A percentile compares a stretch with the other conserved stretches of the same genome.
Conservation (phyloP, 2,797 vertebrate genomes). For the Characodon lateralis region DNA sequence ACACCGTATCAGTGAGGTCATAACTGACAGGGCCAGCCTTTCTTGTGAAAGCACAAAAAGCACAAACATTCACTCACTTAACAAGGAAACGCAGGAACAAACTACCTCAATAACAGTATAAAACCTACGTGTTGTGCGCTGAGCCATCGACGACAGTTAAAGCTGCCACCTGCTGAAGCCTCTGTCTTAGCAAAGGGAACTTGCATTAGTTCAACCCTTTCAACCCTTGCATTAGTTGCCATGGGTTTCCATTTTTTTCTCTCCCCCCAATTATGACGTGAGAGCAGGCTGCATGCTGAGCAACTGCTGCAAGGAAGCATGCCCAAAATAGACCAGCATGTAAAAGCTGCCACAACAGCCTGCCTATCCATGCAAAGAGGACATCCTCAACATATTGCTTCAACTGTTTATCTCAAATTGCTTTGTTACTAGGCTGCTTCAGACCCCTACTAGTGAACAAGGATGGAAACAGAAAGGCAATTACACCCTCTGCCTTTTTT, state of each 20-base stretch:
- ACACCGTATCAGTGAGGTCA: conserved; percentile 28
- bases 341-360: conserved; percentile 66
- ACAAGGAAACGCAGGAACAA: conserved; percentile 2
- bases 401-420: conserved; percentile 28
- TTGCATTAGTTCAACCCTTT: conserved; percentile 64
- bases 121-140: not conserved
- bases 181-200: conserved; percentile 60
- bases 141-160: conserved; percentile 11
- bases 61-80: not conserved
- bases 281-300: conserved; percentile 77
- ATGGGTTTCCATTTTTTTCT: conserved; percentile 75
- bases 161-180: conserved; percentile 59
- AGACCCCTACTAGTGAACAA: conserved; percentile 15
- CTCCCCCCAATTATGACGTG: conserved; percentile 74
- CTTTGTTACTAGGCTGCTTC: conserved; percentile 23
- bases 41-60: conserved; percentile 11
- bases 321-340: conserved; percentile 78
- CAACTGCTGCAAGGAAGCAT: conserved; percentile 79
- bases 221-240: conserved; percentile 80
- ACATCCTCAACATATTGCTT: conserved; percentile 59
- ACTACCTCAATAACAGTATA: not conserved
- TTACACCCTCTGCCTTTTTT: conserved; percentile 4
- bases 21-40: conserved; percentile 9
- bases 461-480: conserved; percentile 22
- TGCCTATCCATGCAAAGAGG: conserved; percentile 49